Evolutionary conservation across 2,113 vertebrate genomes (phyloP).

Genomic region (Odontophorus gujanensis): DNA sequence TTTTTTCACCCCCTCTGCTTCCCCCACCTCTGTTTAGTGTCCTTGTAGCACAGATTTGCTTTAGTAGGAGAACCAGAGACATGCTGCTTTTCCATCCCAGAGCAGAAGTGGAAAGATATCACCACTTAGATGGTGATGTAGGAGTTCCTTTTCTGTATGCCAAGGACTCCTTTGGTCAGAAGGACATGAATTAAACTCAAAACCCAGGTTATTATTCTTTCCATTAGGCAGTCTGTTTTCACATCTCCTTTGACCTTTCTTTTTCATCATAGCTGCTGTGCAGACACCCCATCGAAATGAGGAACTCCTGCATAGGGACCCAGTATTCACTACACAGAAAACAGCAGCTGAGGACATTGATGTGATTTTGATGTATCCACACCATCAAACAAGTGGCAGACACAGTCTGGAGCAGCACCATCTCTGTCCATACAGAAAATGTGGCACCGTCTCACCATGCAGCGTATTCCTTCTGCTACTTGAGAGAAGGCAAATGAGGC

Average conservation of each 20-base stretch:
- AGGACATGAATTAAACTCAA: background rate
- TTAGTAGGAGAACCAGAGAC: background rate
- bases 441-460: background rate
- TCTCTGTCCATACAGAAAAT: background rate
- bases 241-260: background rate
- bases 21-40: background rate
- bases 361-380: background rate
- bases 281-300: background rate
- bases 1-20: background rate
- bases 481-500: too few relatives aligned
- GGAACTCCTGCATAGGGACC: background rate
- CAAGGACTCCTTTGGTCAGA: too few relatives aligned
- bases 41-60: background rate
- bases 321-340: accelerated
- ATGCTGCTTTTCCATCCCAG: background rate
- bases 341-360: accelerated
- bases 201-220: background rate
- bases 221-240: background rate
- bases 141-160: background rate
- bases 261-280: background rate
- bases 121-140: background rate
- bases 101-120: background rate
- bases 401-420: background rate
- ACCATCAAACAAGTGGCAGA: background rate
- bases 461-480: background rate